Evolutionary conservation across 2,797 vertebrate species (phyloP), one percentile per base, ranked within the genome.

Genomic region (Microctenopoma lineatum): DNA sequence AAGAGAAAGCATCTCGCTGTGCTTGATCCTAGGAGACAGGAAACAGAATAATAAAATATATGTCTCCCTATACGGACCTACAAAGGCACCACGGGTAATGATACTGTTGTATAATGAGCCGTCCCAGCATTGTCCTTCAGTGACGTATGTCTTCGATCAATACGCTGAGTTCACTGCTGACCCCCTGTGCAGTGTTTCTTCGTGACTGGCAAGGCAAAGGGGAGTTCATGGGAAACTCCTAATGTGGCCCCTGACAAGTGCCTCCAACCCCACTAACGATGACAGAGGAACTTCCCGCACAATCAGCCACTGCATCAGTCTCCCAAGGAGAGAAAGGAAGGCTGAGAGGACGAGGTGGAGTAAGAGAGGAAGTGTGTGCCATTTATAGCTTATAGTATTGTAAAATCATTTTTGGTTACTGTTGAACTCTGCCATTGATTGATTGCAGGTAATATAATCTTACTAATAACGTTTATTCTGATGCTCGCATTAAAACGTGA

Each of bases 281-380:
- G 92, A 93, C 89, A 91, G 90, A 93, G 85, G 88, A 90, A 91
- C 89, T 91, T 91, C 90, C 85, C 77, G 74, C 84, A 84, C 90
- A 90, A 89, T 90, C 83, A 93, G 85, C 75, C 77, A 85, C 75
- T 89, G 79, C 91, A 93, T 93, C 89, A 84, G 86, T 93, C 91
- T 93, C 80, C 79, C 42, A 27, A 55, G 68, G 70, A 76, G 74
- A 42, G 62, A 64, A 34, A 27, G 73, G n/a, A 51, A 16, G 14
- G 38, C n/a, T 25, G 42, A 10, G 59, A 39, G 60, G 12, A 5
- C 0, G 29, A 56, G 53, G 18, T 34, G 51, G 67, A 14, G 27
- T 6, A 10, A 21, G 56, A 39, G 61, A 16, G 53, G 11, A 39
- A 16, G 70, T 71, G 68, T 67, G 52, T 50, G 34, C 4, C 77